Evolutionary conservation across 2,888 invertebrate species (phyloP), one percentile per base, ranked within the genome.

Genomic region (Sceliomorpha sp.): DNA sequence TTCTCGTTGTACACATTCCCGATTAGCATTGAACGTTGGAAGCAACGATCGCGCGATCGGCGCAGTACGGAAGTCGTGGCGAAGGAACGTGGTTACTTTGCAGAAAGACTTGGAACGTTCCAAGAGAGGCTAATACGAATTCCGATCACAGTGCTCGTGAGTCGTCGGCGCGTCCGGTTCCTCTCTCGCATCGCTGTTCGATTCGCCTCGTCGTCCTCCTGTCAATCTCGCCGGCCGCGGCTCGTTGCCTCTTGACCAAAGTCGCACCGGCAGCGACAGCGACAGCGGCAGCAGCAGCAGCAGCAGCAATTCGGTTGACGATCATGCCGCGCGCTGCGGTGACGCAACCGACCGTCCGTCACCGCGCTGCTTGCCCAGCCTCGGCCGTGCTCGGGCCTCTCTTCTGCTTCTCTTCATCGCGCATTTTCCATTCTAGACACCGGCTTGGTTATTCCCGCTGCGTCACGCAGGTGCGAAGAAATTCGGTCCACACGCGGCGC

Each of bases 81-180:
- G 32, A 47, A 55, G 51, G 56, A 47, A 62, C 53, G 64, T 60
- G 51, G 51, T 56, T 66, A 58, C 42, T 47, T 58, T 53, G 48
- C 44, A 50, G 63, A 36, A 47, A 59, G 40, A 55, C 32, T 37
- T 50, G 32, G 37, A 42, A 29, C 63, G 44, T 53, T 53, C 34
- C 42, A 55, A 59, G 14, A 42, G 51, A 59, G 14, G 37, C 63
- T 60, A 60, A 75, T 72, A 73, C 67, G 70, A 78, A 78, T 78
- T 77, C 78, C 73, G 73, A 77, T 76, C 77, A 76, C 78, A 68
- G 53, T 55, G 55, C n/a, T n/a, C n/a, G n/a, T 55, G 26, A 56
- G 72, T 68, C 72, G 68, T 73, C 73, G 68, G 64, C 55, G 76
- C 74, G 78, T 79, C 77, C 78, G 78, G 78, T 77, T 79, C 74